Evolutionary conservation across 2,888 invertebrate genomes (phyloP), one percentile per base, ranked within the genome.

Genomic region (Drosophila putrida): DNA sequence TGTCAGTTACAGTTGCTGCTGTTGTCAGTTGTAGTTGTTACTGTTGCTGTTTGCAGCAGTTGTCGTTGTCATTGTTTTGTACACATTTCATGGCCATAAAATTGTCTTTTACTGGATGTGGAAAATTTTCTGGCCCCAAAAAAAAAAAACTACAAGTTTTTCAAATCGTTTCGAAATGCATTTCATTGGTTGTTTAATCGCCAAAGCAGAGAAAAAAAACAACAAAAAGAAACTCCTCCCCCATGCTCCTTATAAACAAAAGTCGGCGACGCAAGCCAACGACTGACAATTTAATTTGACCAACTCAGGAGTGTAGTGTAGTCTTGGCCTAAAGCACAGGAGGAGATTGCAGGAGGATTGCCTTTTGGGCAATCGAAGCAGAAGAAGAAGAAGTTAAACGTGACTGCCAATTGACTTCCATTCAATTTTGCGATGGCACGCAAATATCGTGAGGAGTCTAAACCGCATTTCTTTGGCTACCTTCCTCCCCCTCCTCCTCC

Each of bases 331-430:
- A 20, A 13, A 39, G 70, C 49, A 38, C 41, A 35, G 44, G 53
- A 39, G 35, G 35, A 20, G 2, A n/a, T n/a, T n/a, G 31, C 2
- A 31, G 31, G 31, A n/a, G 44, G 13, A 53, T 62, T 51, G 36
- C 35, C 62, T 35, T 27, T 55, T 67, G 62, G 54, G 63, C 70
- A 54, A 46, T 46, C 59, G 36, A 15, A 53, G 62, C 60, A 55
- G 70, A 41, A 76, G 36, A 13, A 53, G 71, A 64, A 59, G 71
- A 41, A 76, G 69, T 51, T 47, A 77, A 83, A 83, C 83, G 83
- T 83, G 83, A 83, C 83, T 83, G 68, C 81, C 83, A 83, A 83
- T 83, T 86, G 83, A 83, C 83, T 86, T 83, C 87, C 87, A 86
- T 81, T 83, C 83, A 86, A 83, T 83, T 83, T 83, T 41, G 81